Evolutionary conservation across 2,888 invertebrate species (phyloP), one percentile per base, ranked within the genome.

Genomic region (Ennomos quercinarius): DNA sequence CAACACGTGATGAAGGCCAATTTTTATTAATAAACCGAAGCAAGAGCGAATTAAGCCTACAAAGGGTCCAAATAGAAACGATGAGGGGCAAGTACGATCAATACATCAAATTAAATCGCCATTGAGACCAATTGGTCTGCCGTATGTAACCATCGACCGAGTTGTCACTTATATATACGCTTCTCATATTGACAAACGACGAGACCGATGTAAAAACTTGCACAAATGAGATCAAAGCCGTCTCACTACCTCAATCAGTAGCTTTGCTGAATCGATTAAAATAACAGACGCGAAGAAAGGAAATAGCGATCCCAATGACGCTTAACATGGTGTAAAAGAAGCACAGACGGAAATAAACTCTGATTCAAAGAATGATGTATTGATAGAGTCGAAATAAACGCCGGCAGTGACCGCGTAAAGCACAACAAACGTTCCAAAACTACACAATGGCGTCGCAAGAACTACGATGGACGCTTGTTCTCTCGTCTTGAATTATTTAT

Each of bases 401-500:
- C 64, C 70, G 52, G 36, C 66, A 71, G 72, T 61, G 66, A 68
- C 64, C 63, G 65, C 70, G 68, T 72, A 72, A 68, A 73, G 67
- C 68, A 74, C 75, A 77, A 71, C 63, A 61, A 63, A 71, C 74
- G 74, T 66, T 72, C 73, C 68, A 70, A 78, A 79, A 73, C 76
- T 66, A 76, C 71, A 87, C 86, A 89, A 88, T 85, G 72, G 83
- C 74, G 67, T 63, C 64, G 77, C 84, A 87, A 87, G 84, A 88
- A 87, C 81, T 77, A 77, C 79, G 80, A 80, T 80, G 74, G 79
- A 78, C 77, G 79, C 76, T 77, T 67, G 73, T 72, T 77, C 74
- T 78, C 77, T 77, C 71, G 77, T 73, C 78, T 83, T 91, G 90
- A 90, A 91, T 90, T 83, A 91, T 91, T 86, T 84, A 91, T 91